These are phyloP conservation scores for Margarornis squamiger DNA, from an alignment of 2,797 vertebrate genomes.

Conservation along the genomic window DNA sequence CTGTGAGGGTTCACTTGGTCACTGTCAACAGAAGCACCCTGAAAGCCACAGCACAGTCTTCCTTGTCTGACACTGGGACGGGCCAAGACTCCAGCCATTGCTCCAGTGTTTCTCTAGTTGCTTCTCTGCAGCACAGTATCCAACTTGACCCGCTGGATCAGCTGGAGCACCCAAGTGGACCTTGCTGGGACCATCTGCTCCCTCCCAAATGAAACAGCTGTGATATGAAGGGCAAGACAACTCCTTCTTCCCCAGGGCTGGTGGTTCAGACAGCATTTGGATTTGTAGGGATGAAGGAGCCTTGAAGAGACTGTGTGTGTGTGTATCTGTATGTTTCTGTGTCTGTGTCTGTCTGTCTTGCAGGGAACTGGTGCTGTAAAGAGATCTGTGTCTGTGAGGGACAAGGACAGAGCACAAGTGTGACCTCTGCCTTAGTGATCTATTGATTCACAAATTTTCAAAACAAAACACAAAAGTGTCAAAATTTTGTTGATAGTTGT, in stretches of 20 bases:
- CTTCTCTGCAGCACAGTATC: fast-evolving
- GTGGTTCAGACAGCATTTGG: background rate
- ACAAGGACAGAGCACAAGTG: background rate
- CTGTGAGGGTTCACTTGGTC: background rate
- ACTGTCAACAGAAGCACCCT: background rate
- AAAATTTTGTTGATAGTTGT: slow-evolving; percentile 33
- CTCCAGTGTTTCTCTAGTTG: background rate
- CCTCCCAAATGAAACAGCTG: background rate
- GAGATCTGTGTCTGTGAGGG: background rate
- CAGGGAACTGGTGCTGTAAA: background rate
- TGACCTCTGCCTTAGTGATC: slow-evolving; percentile 52
- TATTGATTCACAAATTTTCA: slow-evolving; percentile 60
- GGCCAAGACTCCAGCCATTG: background rate
- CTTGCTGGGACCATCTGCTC: background rate
- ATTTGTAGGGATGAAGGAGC: background rate
- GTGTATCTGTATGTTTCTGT: background rate
- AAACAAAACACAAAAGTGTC: slow-evolving; percentile 23
- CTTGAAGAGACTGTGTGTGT: background rate
- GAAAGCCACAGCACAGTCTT: background rate
- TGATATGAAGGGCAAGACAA: fast-evolving
- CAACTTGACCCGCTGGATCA: fast-evolving
- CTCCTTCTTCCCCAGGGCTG: background rate
- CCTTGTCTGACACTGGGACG: background rate
- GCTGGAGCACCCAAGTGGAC: background rate
- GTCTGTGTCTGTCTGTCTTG: background rate